phyloP scores from a whole-genome alignment of 2,113 vertebrate genomes.

The Salvator merianae region DNA sequence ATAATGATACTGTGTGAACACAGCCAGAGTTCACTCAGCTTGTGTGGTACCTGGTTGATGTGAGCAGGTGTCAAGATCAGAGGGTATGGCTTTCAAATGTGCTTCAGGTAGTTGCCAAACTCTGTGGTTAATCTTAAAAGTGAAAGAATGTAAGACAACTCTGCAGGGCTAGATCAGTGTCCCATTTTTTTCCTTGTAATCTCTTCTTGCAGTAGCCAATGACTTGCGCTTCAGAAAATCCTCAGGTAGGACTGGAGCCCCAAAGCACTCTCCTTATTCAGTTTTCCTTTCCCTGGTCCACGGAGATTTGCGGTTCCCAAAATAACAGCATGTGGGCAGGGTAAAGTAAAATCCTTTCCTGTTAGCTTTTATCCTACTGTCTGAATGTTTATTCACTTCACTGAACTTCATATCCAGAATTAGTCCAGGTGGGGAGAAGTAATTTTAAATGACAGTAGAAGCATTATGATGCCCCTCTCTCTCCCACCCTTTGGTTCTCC shows the following conservation, averaged over 20 bases:
- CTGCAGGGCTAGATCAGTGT: too few relatives aligned
- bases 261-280: too few relatives aligned
- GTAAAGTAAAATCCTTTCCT: not conserved
- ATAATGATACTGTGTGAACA: too few relatives aligned
- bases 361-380: not conserved
- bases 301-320: not conserved
- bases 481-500: not conserved
- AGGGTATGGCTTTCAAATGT: not conserved
- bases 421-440: not conserved
- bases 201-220: too few relatives aligned
- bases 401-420: not conserved
- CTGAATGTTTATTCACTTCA: not conserved
- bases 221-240: too few relatives aligned
- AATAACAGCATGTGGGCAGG: not conserved
- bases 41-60: not conserved
- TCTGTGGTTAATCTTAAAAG: too few relatives aligned
- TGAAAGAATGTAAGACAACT: too few relatives aligned
- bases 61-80: too few relatives aligned
- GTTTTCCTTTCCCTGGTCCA: not conserved
- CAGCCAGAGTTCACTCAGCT: not conserved
- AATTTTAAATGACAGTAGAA: not conserved
- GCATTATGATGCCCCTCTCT: not conserved
- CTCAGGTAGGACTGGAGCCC: too few relatives aligned
- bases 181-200: too few relatives aligned
- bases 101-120: too few relatives aligned